Conservation (phyloP, 1,140 invertebrate species). For the Leptopilina clavipes region DNA sequence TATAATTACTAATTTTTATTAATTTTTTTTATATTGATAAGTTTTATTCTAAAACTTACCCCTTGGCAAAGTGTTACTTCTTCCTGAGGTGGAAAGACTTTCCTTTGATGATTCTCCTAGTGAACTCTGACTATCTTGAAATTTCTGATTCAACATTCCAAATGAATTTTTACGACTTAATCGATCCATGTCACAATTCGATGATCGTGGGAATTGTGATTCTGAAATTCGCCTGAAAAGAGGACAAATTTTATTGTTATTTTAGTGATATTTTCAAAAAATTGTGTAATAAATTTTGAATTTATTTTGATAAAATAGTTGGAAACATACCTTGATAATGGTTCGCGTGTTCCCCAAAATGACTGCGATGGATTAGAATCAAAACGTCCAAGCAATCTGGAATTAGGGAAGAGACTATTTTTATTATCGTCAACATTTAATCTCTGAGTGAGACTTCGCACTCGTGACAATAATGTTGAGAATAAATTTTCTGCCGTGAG, state of each 20-base stretch:
- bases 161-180: constrained; percentile 63
- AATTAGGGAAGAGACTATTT: constrained; percentile 77
- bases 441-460: constrained; percentile 88
- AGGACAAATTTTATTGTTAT: not conserved
- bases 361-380: constrained; percentile 67
- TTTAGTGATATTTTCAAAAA: not conserved
- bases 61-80: constrained; percentile 77
- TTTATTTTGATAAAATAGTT: constrained; percentile 42
- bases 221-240: constrained; percentile 65
- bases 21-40: constrained; percentile 40
- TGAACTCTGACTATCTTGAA: constrained; percentile 58
- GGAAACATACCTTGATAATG: constrained; percentile 66
- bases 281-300: constrained; percentile 47
- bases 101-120: constrained; percentile 62
- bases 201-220: constrained; percentile 67
- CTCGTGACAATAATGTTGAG: constrained; percentile 88
- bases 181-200: constrained; percentile 66
- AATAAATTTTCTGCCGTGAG: constrained; percentile 93
- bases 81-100: constrained; percentile 71
- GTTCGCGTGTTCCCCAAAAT: constrained; percentile 68
- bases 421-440: constrained; percentile 86
- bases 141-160: constrained; percentile 55
- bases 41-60: constrained; percentile 70
- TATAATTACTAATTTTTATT: too few relatives aligned
- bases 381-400: constrained; percentile 71